These are phyloP conservation scores for Spialia ferax DNA, from an alignment of 2,888 invertebrate species.

Conservation along the genomic window DNA sequence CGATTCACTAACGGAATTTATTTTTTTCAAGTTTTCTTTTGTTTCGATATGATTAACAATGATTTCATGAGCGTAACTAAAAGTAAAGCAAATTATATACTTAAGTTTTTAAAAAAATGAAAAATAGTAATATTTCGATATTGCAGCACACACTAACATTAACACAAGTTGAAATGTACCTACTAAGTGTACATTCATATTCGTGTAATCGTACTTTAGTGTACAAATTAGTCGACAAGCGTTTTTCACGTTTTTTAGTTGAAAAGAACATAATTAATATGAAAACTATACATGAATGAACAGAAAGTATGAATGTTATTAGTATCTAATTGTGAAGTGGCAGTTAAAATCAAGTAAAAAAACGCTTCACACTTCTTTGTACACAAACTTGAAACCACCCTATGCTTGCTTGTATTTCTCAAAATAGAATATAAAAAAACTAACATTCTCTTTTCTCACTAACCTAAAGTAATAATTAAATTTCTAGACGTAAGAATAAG, in stretches of 20 bases:
- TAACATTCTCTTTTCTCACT: constrained; percentile 66
- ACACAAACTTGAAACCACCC: constrained; percentile 55
- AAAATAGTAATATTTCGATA: constrained; percentile 65
- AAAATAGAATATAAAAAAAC: constrained; percentile 66
- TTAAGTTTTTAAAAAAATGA: constrained; percentile 62
- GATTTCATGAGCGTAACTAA: constrained; percentile 52
- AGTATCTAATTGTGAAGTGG: neutral
- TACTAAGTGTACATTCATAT: no score
- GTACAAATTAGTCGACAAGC: constrained; percentile 34
- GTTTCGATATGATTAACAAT: constrained; percentile 42
- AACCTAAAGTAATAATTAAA: constrained; percentile 80
- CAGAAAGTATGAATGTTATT: neutral
- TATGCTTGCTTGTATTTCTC: constrained; percentile 66
- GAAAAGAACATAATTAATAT: neutral
- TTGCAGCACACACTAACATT: constrained; percentile 76
- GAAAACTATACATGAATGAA: neutral
- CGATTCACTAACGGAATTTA: constrained; percentile 39
- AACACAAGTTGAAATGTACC: constrained; percentile 48
- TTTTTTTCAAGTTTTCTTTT: neutral
- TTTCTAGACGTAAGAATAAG: constrained; percentile 81
- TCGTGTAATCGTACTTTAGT: no score
- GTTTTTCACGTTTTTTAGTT: constrained; percentile 8
- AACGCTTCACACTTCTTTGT: constrained; percentile 40
- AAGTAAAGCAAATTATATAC: constrained; percentile 72
- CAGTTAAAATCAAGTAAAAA: constrained; percentile 13